These are phyloP conservation scores for Callinectes sapidus DNA, from an alignment of 2,888 invertebrate genomes.

Conservation along the genomic window DNA sequence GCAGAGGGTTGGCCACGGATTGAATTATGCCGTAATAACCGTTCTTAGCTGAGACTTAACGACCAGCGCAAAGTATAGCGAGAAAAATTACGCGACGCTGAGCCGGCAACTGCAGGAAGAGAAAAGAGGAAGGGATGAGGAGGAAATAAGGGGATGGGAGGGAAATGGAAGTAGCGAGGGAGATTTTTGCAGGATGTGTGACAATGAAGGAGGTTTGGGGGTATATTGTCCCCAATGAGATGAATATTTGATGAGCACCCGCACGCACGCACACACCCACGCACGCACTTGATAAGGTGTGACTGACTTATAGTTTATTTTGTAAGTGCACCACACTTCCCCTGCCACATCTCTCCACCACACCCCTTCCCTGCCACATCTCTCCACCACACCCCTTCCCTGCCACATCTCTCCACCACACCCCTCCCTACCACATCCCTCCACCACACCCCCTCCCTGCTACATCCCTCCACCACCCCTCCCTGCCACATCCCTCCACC, in stretches of 20 bases:
- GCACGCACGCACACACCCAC: background rate
- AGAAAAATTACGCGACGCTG: constrained; percentile 50
- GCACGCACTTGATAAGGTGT: background rate
- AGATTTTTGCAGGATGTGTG: constrained; percentile 4
- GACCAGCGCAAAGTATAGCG: constrained; percentile 39
- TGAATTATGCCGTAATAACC: constrained; percentile 54
- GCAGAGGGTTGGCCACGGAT: background rate
- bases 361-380: background rate
- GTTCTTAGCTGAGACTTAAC: constrained; percentile 46
- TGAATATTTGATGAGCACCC: background rate
- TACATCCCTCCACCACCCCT: no score
- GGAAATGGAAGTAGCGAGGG: constrained; percentile 4
- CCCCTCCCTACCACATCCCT: no score
- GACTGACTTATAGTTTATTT: background rate
- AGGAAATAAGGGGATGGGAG: background rate
- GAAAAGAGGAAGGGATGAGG: background rate
- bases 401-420: no score
- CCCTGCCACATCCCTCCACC: no score
- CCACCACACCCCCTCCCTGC: no score
- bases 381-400: no score
- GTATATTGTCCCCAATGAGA: background rate
- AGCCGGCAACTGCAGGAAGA: constrained; percentile 29
- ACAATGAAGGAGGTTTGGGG: background rate
- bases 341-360: background rate
- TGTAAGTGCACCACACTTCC: background rate